These are phyloP conservation scores for Tragelaphus oryx DNA, from an alignment of 2,797 vertebrate genomes.

Conservation along the genomic window DNA sequence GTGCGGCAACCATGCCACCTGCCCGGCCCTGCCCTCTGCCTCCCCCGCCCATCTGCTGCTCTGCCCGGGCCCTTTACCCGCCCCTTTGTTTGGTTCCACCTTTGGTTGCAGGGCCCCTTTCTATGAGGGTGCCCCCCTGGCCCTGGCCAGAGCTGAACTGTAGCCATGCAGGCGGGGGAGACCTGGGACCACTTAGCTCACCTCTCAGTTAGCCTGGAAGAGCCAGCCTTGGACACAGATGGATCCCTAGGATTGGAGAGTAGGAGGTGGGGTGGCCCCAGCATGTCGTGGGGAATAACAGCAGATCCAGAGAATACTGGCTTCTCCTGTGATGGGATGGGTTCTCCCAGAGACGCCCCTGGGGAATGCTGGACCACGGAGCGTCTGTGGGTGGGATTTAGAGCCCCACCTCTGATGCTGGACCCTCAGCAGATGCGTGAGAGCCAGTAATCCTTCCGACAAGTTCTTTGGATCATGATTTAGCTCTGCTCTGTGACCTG, in stretches of 20 bases:
- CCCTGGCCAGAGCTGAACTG: neutral
- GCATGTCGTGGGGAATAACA: neutral
- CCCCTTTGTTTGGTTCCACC: slow-evolving; percentile 21
- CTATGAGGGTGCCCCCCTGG: neutral
- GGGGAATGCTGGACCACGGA: neutral
- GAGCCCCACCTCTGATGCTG: neutral
- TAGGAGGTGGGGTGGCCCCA: neutral
- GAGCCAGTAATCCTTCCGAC: neutral
- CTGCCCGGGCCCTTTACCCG: neutral
- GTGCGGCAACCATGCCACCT: neutral
- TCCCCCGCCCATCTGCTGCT: neutral
- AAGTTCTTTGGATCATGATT: neutral
- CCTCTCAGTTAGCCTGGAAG: neutral
- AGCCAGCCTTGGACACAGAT: neutral
- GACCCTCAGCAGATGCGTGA: neutral
- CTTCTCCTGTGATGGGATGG: neutral
- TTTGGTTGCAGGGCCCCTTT: neutral
- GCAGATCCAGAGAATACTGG: neutral
- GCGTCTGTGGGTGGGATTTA: neutral
- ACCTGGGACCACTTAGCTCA: neutral
- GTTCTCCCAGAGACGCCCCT: neutral
- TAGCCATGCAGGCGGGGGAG: neutral
- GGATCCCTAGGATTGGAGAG: neutral
- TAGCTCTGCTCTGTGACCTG: neutral
- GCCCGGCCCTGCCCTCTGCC: slow-evolving; percentile 40